Conservation (phyloP, 2,797 vertebrate species). For the Harpagifer antarcticus region DNA sequence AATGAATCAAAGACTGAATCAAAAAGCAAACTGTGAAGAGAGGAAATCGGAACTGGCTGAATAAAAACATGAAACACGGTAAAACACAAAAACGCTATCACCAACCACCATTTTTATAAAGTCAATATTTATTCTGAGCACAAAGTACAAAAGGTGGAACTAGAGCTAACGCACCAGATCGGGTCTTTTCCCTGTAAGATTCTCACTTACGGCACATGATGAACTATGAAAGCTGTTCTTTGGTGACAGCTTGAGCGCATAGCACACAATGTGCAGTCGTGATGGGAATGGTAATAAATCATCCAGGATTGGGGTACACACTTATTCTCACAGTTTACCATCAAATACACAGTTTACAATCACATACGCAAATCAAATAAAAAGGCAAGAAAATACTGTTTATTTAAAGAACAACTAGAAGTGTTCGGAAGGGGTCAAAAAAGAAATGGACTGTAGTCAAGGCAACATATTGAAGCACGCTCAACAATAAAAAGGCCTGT, state of each 20-base stretch:
- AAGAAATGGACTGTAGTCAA: background rate
- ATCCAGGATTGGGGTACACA: background rate
- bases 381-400: background rate
- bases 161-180: background rate
- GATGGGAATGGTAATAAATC: background rate
- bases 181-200: background rate
- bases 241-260: background rate
- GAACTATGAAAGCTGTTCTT: background rate
- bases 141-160: constrained; percentile 7
- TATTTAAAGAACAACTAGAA: background rate
- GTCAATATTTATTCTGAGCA: background rate
- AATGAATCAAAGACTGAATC: background rate
- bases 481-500: background rate
- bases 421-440: background rate
- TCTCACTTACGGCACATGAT: background rate
- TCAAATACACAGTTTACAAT: background rate
- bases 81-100: background rate
- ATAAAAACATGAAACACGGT: background rate
- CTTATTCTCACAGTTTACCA: background rate
- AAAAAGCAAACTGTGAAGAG: background rate
- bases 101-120: background rate
- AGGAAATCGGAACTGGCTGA: constrained; percentile 1
- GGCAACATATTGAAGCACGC: background rate
- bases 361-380: background rate
- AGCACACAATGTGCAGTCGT: background rate